phyloP scores from a whole-genome alignment of 2,888 invertebrate genomes.

The Chironomus riparius region DNA sequence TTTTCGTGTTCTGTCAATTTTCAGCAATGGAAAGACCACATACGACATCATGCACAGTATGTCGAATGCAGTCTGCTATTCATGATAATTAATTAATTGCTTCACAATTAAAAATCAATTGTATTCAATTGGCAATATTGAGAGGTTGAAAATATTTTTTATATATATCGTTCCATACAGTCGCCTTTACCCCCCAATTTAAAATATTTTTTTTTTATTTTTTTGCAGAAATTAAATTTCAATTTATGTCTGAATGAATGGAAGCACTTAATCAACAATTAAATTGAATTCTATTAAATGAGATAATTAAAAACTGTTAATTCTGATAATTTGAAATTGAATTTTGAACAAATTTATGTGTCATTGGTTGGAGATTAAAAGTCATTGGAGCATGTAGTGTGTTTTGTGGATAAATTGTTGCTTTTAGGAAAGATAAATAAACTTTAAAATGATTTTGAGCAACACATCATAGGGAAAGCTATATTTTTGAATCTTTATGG shows the following conservation, averaged over 20 bases:
- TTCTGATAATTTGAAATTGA: background rate
- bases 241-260: constrained; percentile 9
- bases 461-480: too few species aligned
- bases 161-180: background rate
- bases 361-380: too few species aligned
- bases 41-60: background rate
- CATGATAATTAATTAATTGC: constrained; percentile 10
- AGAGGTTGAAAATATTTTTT: background rate
- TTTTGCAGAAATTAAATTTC: constrained; percentile 25
- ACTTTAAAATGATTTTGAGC: too few species aligned
- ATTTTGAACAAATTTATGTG: too few species aligned
- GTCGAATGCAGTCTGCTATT: background rate
- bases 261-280: constrained; percentile 20
- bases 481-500: too few species aligned
- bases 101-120: constrained; percentile 23
- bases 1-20: background rate
- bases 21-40: background rate
- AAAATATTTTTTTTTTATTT: background rate
- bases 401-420: too few species aligned
- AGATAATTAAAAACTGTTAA: background rate
- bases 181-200: too few species aligned
- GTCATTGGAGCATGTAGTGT: too few species aligned
- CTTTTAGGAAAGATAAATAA: too few species aligned
- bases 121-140: background rate
- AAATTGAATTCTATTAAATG: background rate